These are phyloP conservation scores for Philereme vetulata DNA, from an alignment of 2,888 invertebrate species.

Conservation along the genomic window DNA sequence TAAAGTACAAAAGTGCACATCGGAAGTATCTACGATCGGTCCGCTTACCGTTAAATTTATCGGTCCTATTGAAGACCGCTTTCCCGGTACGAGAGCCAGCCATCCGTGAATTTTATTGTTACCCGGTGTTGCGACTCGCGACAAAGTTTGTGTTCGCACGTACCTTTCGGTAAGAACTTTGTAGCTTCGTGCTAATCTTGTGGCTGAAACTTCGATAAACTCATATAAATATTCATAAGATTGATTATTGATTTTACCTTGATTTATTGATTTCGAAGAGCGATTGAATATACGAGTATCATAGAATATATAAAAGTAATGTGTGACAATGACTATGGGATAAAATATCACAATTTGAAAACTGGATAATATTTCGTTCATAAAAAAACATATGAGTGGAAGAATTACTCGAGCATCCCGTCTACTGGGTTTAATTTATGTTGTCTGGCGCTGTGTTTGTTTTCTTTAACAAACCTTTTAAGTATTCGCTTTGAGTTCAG, in stretches of 20 bases:
- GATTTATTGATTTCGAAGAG: slow-evolving; percentile 16
- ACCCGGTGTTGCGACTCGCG: slow-evolving; percentile 57
- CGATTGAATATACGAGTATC: neutral
- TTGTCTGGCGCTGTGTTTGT: slow-evolving; percentile 36
- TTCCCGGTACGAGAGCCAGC: slow-evolving; percentile 47
- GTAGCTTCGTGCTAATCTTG: slow-evolving; percentile 59
- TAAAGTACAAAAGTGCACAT: slow-evolving; percentile 54
- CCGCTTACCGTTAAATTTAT: slow-evolving; percentile 64
- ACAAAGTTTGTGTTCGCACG: slow-evolving; percentile 67
- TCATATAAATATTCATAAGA: slow-evolving; percentile 29
- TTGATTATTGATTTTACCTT: slow-evolving; percentile 10
- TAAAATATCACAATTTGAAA: slow-evolving; percentile 2
- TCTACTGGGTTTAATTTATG: slow-evolving; percentile 35
- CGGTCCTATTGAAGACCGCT: slow-evolving; percentile 48
- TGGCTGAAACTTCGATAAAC: slow-evolving; percentile 34
- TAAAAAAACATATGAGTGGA: slow-evolving; percentile 26
- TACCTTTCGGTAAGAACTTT: slow-evolving; percentile 48
- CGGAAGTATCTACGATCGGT: slow-evolving; percentile 57
- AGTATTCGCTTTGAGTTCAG: slow-evolving; percentile 19
- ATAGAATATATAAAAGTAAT: too few relatives aligned
- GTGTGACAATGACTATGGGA: too few relatives aligned
- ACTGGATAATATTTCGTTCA: slow-evolving; percentile 16
- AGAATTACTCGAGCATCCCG: slow-evolving; percentile 29
- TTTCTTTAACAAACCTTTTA: slow-evolving; percentile 34
- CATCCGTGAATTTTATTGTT: slow-evolving; percentile 78